These are phyloP conservation scores for Hypsibius dujardini DNA, from an alignment of 1,140 invertebrate genomes.

Conservation along the genomic window DNA sequence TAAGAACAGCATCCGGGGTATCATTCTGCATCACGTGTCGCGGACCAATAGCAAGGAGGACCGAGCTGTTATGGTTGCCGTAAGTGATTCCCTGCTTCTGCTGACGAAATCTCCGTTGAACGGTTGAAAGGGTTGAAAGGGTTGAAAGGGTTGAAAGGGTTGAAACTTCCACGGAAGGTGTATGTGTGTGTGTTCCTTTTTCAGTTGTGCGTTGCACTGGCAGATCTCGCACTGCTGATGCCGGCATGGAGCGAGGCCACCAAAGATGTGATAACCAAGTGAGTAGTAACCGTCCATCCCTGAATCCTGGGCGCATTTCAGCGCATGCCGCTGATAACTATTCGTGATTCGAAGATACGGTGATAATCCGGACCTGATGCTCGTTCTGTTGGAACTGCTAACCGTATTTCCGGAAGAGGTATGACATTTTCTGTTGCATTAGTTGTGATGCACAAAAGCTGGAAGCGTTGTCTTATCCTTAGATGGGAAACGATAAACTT, in stretches of 20 bases:
- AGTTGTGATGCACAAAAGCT: not conserved
- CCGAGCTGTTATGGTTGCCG: constrained; percentile 4
- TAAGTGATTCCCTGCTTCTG: not conserved
- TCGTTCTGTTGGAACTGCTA: not conserved
- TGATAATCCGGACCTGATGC: not conserved
- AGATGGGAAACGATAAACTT: not conserved
- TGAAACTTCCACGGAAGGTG: too few species aligned
- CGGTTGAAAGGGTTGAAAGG: too few species aligned
- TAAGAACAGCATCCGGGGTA: not conserved
- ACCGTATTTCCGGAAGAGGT: constrained; percentile 3
- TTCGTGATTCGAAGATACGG: not conserved
- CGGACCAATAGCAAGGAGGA: not conserved
- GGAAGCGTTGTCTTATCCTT: not conserved
- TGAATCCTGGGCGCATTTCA: too few species aligned
- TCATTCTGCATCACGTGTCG: not conserved
- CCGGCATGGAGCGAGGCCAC: not conserved
- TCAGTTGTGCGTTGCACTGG: constrained; percentile 5
- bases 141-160: too few species aligned
- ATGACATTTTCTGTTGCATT: not conserved
- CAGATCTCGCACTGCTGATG: constrained; percentile 5
- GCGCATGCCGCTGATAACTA: not conserved
- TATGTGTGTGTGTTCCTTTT: not conserved
- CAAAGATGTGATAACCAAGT: constrained; percentile 13
- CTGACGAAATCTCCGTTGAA: not conserved
- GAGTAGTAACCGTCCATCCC: too few species aligned